A percentile compares a stretch with the other conserved stretches of the same genome.
These are phyloP conservation scores for Eospalax fontanierii DNA, from an alignment of 2,797 vertebrate genomes.

Conservation along the genomic window DNA sequence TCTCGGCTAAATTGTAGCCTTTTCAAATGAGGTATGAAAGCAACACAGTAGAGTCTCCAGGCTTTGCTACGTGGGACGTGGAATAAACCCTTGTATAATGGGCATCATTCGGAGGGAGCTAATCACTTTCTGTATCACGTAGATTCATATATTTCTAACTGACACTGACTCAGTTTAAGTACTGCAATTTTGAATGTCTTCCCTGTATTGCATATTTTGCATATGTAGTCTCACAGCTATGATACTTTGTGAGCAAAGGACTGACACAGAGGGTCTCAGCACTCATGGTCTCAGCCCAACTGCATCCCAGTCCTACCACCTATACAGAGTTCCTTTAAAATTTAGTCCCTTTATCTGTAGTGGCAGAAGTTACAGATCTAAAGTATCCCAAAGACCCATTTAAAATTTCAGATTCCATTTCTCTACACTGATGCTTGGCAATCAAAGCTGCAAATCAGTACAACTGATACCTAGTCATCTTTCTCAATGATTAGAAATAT, in stretches of 20 bases:
- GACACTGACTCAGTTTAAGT: neutral
- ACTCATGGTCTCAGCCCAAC: neutral
- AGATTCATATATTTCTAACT: neutral
- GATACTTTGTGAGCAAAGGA: neutral
- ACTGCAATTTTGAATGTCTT: neutral
- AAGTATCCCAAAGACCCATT: conserved; percentile 4
- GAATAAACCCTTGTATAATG: neutral
- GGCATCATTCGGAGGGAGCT: neutral
- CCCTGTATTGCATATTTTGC: neutral
- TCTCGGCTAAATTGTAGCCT: neutral
- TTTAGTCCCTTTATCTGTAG: neutral
- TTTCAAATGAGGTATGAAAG: neutral
- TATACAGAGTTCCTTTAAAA: neutral
- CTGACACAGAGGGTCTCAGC: neutral
- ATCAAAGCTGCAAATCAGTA: conserved; percentile 61
- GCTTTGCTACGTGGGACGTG: neutral
- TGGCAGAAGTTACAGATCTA: too few relatives aligned
- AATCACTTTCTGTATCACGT: neutral
- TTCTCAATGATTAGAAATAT: conserved; percentile 70
- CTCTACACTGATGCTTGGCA: conserved; percentile 62
- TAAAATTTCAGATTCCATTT: conserved; percentile 61
- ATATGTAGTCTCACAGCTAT: neutral
- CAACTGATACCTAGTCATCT: conserved; percentile 49
- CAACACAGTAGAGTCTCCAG: neutral
- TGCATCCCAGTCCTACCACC: neutral